phyloP scores from a whole-genome alignment of 2,888 invertebrate genomes.

The Aspidiotus rigidus region DNA sequence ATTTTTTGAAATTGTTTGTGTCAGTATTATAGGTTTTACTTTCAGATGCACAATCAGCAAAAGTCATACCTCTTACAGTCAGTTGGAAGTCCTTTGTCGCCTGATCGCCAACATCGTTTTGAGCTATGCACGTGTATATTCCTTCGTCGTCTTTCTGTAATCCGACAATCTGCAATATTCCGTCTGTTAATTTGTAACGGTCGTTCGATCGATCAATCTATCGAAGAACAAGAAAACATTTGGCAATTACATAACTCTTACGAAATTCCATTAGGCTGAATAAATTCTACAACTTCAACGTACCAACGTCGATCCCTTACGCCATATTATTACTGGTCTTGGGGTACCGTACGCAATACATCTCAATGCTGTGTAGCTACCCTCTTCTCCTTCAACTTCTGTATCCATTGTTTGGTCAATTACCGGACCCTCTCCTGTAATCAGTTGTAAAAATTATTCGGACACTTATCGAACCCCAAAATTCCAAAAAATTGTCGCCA shows the following conservation, averaged over 20 bases:
- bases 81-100: conserved; percentile 59
- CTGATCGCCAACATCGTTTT: conserved; percentile 66
- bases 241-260: too few species aligned
- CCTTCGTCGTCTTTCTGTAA: conserved; percentile 72
- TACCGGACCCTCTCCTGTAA: conserved; percentile 37
- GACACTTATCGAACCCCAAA: too few species aligned
- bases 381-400: conserved; percentile 58
- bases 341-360: conserved; percentile 72
- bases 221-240: conserved; percentile 29
- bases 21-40: too few species aligned
- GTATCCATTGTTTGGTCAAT: conserved; percentile 45
- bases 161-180: conserved; percentile 72
- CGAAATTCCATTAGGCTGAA: too few species aligned
- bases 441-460: too few species aligned
- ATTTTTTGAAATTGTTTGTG: too few species aligned
- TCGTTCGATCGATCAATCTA: conserved; percentile 66
- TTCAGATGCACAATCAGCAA: not conserved
- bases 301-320: conserved; percentile 60
- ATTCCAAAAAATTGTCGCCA: too few species aligned
- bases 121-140: conserved; percentile 73
- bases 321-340: conserved; percentile 67
- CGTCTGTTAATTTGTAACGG: conserved; percentile 58
- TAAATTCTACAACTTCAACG: conserved; percentile 39
- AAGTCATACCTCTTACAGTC: conserved; percentile 59
- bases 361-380: conserved; percentile 60